Evolutionary conservation across 2,888 invertebrate species (phyloP), one percentile per base, ranked within the genome.

Genomic region (Ceraclea dissimilis): DNA sequence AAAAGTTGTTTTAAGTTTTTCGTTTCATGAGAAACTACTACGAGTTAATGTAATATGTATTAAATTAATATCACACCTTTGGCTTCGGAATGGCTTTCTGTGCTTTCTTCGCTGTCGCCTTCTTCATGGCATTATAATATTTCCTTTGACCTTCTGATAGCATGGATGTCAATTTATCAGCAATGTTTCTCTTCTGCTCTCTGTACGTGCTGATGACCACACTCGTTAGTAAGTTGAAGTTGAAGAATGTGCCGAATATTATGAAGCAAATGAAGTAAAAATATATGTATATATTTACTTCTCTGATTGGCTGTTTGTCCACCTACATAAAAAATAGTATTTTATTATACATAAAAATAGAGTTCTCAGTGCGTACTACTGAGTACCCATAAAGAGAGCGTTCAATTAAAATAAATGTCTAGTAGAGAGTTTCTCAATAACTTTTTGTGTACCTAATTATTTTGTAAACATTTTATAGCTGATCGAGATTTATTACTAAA

Each of bases 111-210:
- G 93, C 93, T 66, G 95, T 94, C 93, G 97, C 96, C 79, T 97
- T 96, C 79, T 97, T 97, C 97, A 97, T 97, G 60, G 97, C 97
- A 73, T 95, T 95, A 80, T 97, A 97, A 78, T 97, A 97, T 79
- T 97, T 97, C 83, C 97, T 97, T 80, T 98, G 97, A 79, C 97
- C 96, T 74, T 97, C 96, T 68, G 97, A 97, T 97, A 98, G 97
- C 82, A 97, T 96, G 94, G 97, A 93, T 76, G 97, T 97, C 65
- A 97, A 82, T 65, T 95, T 95, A 65, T 96, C 97, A 67, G 97
- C 97, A 67, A 93, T 93, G 79, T 96, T 97, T 79, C 96, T 96
- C 83, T 98, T 98, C 76, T 97, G 97, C 78, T 95, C 94, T 76
- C 98, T 98, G 78, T 98, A 98, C 80, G 98, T 98, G 78, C 97